Conservation (phyloP, 2,888 invertebrate genomes). For the Ctena decussata region DNA sequence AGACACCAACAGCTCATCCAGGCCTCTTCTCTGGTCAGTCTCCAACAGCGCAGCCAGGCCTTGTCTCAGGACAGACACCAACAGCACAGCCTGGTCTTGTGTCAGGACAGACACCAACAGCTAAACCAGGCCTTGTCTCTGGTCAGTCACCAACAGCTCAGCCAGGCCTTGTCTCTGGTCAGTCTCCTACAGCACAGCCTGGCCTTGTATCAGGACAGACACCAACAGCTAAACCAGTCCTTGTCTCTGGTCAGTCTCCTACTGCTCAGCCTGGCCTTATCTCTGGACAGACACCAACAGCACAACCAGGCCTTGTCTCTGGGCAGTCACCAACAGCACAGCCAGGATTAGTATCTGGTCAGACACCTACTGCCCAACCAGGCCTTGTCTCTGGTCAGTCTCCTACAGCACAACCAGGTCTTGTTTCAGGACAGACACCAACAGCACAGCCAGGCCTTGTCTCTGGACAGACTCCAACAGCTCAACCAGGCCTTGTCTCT, state of each 20-base stretch:
- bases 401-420: slow-evolving; percentile 56
- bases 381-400: slow-evolving; percentile 28
- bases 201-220: slow-evolving; percentile 56
- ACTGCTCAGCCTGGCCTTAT: background rate
- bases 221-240: background rate
- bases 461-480: slow-evolving; percentile 56
- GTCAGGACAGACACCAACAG: background rate
- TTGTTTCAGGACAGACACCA: slow-evolving; percentile 42
- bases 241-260: background rate
- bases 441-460: slow-evolving; percentile 47
- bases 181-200: slow-evolving; percentile 54
- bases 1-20: slow-evolving; percentile 43
- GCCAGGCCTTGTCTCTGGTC: background rate
- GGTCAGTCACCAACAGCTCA: slow-evolving; percentile 10
- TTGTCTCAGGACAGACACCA: slow-evolving; percentile 9
- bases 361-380: slow-evolving; percentile 22
- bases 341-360: slow-evolving; percentile 1
- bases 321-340: slow-evolving; percentile 20
- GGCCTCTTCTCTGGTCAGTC: slow-evolving; percentile 8
- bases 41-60: slow-evolving; percentile 48
- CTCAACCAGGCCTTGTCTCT: slow-evolving; percentile 28
- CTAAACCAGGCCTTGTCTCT: background rate
- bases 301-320: slow-evolving; percentile 25
- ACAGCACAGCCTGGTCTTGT: slow-evolving; percentile 24
- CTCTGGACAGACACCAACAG: slow-evolving; percentile 24